These are phyloP conservation scores for Staurois parvus DNA, from an alignment of 2,797 vertebrate genomes.

Conservation along the genomic window DNA sequence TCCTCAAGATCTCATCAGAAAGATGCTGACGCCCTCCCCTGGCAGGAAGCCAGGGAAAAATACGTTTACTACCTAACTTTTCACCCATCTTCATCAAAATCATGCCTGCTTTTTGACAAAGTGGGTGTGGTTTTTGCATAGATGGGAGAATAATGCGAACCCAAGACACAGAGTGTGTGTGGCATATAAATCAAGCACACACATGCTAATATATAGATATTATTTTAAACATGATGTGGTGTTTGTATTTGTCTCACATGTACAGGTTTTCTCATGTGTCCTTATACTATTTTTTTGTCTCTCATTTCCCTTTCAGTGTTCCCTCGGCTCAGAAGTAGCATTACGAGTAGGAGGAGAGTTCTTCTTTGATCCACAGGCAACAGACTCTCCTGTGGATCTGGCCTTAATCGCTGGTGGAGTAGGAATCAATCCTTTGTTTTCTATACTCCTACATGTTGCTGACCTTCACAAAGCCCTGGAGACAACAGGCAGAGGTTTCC, in stretches of 20 bases:
- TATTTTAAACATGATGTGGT: neutral
- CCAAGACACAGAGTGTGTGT: neutral
- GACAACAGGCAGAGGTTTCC: slow-evolving; percentile 71
- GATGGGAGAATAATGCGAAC: no score
- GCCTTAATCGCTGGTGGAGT: slow-evolving; percentile 93
- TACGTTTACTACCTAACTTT: no score
- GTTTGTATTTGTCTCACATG: neutral
- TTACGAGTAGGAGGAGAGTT: slow-evolving; percentile 93
- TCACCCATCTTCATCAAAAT: no score
- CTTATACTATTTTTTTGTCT: neutral
- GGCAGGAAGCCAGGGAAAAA: no score
- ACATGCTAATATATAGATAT: neutral
- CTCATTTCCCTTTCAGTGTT: slow-evolving; percentile 75
- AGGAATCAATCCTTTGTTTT: slow-evolving; percentile 96
- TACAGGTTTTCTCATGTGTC: neutral
- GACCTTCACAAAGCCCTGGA: slow-evolving; percentile 80
- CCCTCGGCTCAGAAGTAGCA: slow-evolving; percentile 84
- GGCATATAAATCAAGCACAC: no score
- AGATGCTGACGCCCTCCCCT: no score
- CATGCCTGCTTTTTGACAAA: no score
- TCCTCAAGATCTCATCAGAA: no score
- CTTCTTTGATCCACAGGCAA: slow-evolving; percentile 90
- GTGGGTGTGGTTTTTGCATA: no score
- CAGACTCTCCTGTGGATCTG: slow-evolving; percentile 83
- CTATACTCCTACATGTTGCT: slow-evolving; percentile 87